Evolutionary conservation across 2,113 vertebrate species (phyloP).

Genomic region (Aspiorhynchus laticeps): DNA sequence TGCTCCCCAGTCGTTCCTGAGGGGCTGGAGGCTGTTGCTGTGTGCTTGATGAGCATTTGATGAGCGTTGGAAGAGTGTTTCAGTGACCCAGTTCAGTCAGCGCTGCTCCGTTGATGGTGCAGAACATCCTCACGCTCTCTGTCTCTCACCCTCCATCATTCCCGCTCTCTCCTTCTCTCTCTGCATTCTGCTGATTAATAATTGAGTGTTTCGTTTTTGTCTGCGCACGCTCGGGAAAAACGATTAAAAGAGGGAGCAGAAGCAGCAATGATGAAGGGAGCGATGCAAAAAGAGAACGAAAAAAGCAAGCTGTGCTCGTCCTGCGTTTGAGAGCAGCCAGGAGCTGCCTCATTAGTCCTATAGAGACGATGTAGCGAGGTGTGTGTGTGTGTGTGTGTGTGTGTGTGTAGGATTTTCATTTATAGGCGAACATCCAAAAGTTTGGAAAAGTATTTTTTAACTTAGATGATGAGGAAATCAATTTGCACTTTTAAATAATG

Average conservation of each 20-base stretch:
- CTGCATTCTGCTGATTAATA: conserved; percentile 47
- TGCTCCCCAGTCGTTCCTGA: conserved; percentile 9
- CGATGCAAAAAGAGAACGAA: conserved; percentile 10
- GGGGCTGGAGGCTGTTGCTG: conserved; percentile 30
- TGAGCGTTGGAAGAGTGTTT: conserved; percentile 47
- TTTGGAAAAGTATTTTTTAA: background rate
- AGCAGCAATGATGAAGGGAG: conserved; percentile 36
- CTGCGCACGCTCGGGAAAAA: conserved; percentile 15
- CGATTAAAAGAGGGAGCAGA: conserved; percentile 43
- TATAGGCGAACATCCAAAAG: background rate
- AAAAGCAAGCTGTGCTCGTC: conserved; percentile 16
- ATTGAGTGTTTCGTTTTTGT: conserved; percentile 47
- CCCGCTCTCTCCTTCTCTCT: conserved; percentile 4
- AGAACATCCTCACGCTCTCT: conserved; percentile 48
- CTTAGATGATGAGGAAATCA: background rate
- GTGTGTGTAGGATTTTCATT: background rate
- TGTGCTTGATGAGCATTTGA: conserved; percentile 39
- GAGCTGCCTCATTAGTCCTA: conserved; percentile 46
- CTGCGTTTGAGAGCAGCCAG: conserved; percentile 25
- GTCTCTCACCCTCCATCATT: conserved; percentile 51
- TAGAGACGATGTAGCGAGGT: conserved; percentile 7
- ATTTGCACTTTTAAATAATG: background rate
- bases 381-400: background rate
- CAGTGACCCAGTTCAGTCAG: conserved; percentile 79
- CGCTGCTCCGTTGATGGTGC: conserved; percentile 48